These are phyloP conservation scores for Limosa lapponica DNA, from an alignment of 2,797 vertebrate species.

Conservation along the genomic window DNA sequence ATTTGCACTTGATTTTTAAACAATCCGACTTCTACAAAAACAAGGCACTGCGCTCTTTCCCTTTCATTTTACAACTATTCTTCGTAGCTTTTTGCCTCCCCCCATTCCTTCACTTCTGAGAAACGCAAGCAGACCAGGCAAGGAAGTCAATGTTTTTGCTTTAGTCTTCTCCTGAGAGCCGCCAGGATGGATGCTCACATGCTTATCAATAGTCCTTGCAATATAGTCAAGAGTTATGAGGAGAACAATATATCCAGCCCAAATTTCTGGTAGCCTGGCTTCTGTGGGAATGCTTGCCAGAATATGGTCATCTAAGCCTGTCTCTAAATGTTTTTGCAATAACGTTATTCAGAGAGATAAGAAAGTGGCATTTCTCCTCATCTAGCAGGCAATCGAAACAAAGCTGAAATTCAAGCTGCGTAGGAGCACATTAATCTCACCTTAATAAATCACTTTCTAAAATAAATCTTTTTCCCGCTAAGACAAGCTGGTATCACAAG, in stretches of 20 bases:
- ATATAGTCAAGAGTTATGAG: background rate
- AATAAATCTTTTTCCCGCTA: background rate
- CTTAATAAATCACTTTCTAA: background rate
- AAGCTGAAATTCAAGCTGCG: background rate
- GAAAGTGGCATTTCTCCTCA: background rate
- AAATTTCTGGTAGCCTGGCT: background rate
- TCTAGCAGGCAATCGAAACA: background rate
- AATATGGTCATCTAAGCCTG: background rate
- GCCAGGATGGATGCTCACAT: background rate
- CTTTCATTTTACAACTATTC: background rate
- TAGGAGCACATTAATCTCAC: background rate
- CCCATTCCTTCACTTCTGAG: background rate
- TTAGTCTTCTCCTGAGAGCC: background rate
- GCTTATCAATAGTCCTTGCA: background rate
- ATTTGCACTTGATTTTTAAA: background rate
- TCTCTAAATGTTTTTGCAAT: background rate
- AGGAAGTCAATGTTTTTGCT: background rate
- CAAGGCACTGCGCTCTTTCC: background rate
- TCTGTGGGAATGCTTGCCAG: background rate
- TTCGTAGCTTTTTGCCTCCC: background rate
- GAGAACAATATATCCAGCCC: background rate
- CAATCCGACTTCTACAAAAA: background rate
- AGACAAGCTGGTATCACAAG: background rate
- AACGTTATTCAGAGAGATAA: background rate
- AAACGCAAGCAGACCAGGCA: accelerated